A percentile compares a stretch with the other conserved stretches of the same genome.
Evolutionary conservation across 1,140 invertebrate genomes (phyloP).

Genomic region (Magallana angulata): DNA sequence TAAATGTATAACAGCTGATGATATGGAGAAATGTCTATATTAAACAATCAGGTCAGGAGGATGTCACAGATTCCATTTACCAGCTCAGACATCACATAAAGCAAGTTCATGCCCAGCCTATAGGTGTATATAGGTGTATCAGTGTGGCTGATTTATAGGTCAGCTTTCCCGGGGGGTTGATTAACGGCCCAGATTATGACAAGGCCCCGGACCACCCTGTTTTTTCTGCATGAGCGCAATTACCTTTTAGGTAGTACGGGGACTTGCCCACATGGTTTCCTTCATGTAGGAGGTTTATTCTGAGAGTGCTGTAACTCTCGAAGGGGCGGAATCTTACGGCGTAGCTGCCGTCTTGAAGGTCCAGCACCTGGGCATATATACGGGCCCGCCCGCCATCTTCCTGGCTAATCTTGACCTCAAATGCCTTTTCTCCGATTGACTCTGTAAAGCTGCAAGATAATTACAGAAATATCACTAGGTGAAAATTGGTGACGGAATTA

Average conservation of each 20-base stretch:
- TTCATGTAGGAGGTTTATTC: conserved; percentile 86
- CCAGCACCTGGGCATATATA: conserved; percentile 85
- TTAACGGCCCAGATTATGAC: conserved; percentile 26
- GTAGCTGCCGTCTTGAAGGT: conserved; percentile 91
- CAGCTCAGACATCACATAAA: not conserved
- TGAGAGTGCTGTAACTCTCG: conserved; percentile 86
- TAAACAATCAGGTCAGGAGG: not conserved
- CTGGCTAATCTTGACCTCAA: conserved; percentile 62
- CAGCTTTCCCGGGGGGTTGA: not conserved
- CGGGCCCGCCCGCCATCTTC: conserved; percentile 59
- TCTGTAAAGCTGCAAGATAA: conserved; percentile 69
- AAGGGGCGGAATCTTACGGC: conserved; percentile 91
- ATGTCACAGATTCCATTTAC: conserved; percentile 11
- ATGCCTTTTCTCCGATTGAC: conserved; percentile 72
- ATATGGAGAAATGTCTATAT: no score
- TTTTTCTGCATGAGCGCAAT: conserved; percentile 25
- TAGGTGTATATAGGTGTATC: conserved; percentile 6
- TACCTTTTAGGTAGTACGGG: conserved; percentile 85
- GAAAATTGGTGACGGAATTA: no score
- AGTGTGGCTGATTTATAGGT: conserved; percentile 1
- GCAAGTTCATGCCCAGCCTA: conserved; percentile 5
- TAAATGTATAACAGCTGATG: no score
- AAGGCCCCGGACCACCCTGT: not conserved
- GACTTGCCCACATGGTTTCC: conserved; percentile 85
- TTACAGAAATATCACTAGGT: not conserved